These are phyloP conservation scores for Piezodorus guildinii DNA, from an alignment of 1,140 invertebrate genomes.

Conservation along the genomic window DNA sequence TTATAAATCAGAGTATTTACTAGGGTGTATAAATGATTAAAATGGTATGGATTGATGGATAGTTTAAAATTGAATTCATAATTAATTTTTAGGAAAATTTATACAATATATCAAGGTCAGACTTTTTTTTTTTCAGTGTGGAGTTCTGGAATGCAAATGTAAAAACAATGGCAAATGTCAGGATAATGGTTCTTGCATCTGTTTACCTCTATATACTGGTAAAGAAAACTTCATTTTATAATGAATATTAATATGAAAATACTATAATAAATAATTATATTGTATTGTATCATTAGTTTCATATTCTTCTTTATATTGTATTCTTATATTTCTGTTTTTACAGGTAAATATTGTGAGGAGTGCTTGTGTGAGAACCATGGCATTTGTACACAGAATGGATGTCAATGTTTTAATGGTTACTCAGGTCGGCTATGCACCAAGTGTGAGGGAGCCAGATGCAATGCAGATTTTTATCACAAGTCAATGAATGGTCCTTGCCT, in stretches of 20 bases:
- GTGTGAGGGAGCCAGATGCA: not conserved
- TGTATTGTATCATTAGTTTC: too few species aligned
- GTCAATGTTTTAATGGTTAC: not conserved
- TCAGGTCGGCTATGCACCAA: not conserved
- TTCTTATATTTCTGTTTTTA: constrained; percentile 17
- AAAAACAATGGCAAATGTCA: constrained; percentile 16
- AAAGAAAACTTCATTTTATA: constrained; percentile 34
- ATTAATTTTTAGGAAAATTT: not conserved
- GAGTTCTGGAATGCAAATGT: constrained; percentile 13
- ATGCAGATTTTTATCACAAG: not conserved
- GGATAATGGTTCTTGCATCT: not conserved
- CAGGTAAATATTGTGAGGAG: not conserved
- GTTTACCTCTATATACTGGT: constrained; percentile 12
- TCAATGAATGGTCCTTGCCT: not conserved
- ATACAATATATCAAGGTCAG: not conserved
- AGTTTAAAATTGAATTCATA: not conserved
- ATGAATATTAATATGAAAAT: too few species aligned
- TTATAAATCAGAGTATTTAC: not conserved
- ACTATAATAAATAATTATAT: too few species aligned
- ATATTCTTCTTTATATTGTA: constrained; percentile 28
- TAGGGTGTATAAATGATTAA: not conserved
- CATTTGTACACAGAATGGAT: not conserved
- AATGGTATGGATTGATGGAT: not conserved
- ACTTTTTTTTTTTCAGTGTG: not conserved
- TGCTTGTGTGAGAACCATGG: not conserved